phyloP scores from a whole-genome alignment of 2,113 vertebrate species.

The Manacus vitellinus region DNA sequence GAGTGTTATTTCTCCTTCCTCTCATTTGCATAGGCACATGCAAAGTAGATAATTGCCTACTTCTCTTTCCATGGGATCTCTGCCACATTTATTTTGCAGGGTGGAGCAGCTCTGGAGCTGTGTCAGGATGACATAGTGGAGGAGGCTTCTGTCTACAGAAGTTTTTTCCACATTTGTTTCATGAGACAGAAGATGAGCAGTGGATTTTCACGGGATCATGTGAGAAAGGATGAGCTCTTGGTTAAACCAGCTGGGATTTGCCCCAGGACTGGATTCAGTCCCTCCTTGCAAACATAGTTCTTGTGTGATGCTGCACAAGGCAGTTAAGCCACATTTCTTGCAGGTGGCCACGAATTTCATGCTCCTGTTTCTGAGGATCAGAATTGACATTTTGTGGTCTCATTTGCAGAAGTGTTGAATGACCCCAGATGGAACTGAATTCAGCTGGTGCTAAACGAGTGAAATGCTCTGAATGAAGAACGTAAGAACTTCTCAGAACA shows the following conservation, averaged over 20 bases:
- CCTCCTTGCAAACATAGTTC: not conserved
- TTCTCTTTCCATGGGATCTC: conserved; percentile 26
- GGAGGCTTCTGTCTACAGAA: not conserved
- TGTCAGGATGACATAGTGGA: not conserved
- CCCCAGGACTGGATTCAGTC: not conserved
- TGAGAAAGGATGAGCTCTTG: not conserved
- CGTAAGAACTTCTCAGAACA: not conserved
- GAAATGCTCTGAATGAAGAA: not conserved
- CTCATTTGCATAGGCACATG: conserved; percentile 33
- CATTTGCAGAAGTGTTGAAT: conserved; percentile 34
- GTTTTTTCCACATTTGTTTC: conserved; percentile 16
- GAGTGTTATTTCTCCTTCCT: conserved; percentile 38
- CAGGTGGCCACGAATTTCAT: not conserved
- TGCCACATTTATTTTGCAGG: conserved; percentile 43
- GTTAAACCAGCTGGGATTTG: not conserved
- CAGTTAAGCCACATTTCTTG: conserved; percentile 25
- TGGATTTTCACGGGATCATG: not conserved
- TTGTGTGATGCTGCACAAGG: not conserved
- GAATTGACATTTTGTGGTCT: conserved; percentile 26
- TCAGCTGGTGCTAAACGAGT: not conserved
- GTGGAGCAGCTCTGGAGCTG: conserved; percentile 43
- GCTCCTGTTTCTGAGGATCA: not conserved
- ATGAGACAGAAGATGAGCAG: not conserved
- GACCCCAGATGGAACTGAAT: not conserved
- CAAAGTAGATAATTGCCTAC: conserved; percentile 38